Evolutionary conservation across 2,797 vertebrate genomes (phyloP), one percentile per base, ranked within the genome.

Genomic region (Schizothorax lantsangensis): DNA sequence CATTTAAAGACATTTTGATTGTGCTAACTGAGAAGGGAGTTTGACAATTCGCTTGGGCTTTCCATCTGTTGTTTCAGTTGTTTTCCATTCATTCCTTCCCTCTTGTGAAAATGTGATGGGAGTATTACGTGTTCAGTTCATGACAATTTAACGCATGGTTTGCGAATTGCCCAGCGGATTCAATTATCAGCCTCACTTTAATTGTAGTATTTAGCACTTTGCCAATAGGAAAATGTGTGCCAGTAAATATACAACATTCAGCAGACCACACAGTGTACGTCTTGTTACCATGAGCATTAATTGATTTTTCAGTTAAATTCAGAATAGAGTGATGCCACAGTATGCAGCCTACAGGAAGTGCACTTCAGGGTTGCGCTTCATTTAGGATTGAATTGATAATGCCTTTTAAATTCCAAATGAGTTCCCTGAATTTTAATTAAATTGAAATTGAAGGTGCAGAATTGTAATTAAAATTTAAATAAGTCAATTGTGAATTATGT

Each of bases 181-280:
- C 43, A 88, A 86, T 85, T 72, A 71, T 82, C 80, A 78, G 74
- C 33, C 80, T 26, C 30, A 45, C 80, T 77, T 77, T 78, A 79
- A 88, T 73, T 85, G 69, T 77, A 81, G 73, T 62, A 80, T 86
- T 86, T 86, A 88, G 74, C 75, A 84, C 74, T 80, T 38, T 82
- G 75, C 79, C 81, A 71, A 72, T 79, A 73, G 79, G 33, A 77
- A 77, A 88, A 54, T 88, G 36, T 68, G 64, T 78, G 69, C 73
- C 77, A 52, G 66, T 83, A 85, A 88, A 84, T 81, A 75, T 57
- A 66, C 78, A 78, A 36, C 68, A 66, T 86, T 75, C 69, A 83
- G 66, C 64, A 82, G 80, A 79, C 45, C 52, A 69, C 52, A 45
- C 79, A 33, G 23, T 59, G 79, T 71, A 79, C 40, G 38, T 86